Base-by-base conservation (phyloP, 1,140 invertebrate genomes). In the Luehdorfia chinensis region DNA sequence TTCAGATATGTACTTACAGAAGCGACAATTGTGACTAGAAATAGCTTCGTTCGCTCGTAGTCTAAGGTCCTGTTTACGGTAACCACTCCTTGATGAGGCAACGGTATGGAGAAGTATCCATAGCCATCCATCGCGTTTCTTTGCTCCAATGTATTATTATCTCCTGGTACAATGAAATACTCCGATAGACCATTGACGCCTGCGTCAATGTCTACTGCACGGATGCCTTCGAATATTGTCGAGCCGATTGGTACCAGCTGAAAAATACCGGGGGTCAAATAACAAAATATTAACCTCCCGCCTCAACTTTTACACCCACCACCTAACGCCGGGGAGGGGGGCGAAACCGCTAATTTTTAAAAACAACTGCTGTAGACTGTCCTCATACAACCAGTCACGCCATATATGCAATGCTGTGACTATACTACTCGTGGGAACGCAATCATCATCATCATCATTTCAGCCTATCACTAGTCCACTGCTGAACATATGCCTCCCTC, bases 31-130 rank as follows among this genome's bases (percentile, higher is more conserved):
- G 94, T 96, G 70, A 97, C 91, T 71, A 95, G 93, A 84, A 96
- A 97, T 59, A 93, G 90, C 73, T 96, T 92, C n/a, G 93, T 94
- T 68, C 91, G 93, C 75, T 97, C 96, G 77, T 93, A 97, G 87
- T 97, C 95, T 61, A 97, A 88, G 15, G 91, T 95, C 59, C 93
- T 92, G 67, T 94, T 95, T n/a, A 97, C 92, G 5, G 94, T 96
- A 48, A 97, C 92, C 67, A 95, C 93, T 51, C 95, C 95, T 80
- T 96, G 95, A 84, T 97, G 95, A 3, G 95, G 95, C 61, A 95
- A 89, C 43, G 94, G 94, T 81, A 96, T 96, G 47, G 92, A 90
- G 79, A 97, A 96, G 65, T 90, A 93, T 11, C 92, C 92, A 74
- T 91, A 94, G 9, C 95, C 95, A 80, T 97, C 95, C 3, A 90